Conservation (phyloP, 2,888 invertebrate genomes). For the Molorchus minor region DNA sequence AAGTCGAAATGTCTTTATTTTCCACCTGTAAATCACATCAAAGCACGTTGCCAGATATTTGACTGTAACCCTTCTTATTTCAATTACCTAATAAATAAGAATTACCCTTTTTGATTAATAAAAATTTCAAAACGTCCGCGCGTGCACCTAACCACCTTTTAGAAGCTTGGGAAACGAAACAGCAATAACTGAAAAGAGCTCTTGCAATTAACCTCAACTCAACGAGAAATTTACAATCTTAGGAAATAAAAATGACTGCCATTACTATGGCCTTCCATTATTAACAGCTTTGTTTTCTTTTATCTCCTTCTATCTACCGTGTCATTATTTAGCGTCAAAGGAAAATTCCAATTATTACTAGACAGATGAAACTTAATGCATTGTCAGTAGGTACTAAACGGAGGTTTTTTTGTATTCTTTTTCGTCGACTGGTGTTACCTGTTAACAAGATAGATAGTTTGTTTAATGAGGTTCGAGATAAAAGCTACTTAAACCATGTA, state of each 20-base stretch:
- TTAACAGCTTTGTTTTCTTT: not conserved
- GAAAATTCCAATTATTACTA: not conserved
- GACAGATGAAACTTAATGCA: not conserved
- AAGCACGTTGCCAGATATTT: no score
- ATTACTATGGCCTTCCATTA: not conserved
- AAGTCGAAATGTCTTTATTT: no score
- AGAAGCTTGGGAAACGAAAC: not conserved
- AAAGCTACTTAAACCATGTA: constrained; percentile 31
- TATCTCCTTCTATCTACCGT: not conserved
- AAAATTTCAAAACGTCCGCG: no score
- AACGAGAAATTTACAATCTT: not conserved
- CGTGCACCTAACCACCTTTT: not conserved
- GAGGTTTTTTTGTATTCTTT: not conserved
- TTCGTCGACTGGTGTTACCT: not conserved
- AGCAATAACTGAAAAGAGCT: not conserved
- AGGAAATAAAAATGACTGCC: not conserved
- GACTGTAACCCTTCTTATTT: no score
- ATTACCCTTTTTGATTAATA: no score
- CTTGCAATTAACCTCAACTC: constrained; percentile 2
- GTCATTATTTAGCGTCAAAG: not conserved
- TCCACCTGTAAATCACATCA: no score
- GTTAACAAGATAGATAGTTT: constrained; percentile 19
- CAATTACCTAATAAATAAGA: no score
- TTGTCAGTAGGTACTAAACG: not conserved
- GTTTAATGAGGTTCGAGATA: constrained; percentile 35